Evolutionary conservation across 1,140 invertebrate species (phyloP), one percentile per base, ranked within the genome.

Genomic region (Drosophila baimaii): DNA sequence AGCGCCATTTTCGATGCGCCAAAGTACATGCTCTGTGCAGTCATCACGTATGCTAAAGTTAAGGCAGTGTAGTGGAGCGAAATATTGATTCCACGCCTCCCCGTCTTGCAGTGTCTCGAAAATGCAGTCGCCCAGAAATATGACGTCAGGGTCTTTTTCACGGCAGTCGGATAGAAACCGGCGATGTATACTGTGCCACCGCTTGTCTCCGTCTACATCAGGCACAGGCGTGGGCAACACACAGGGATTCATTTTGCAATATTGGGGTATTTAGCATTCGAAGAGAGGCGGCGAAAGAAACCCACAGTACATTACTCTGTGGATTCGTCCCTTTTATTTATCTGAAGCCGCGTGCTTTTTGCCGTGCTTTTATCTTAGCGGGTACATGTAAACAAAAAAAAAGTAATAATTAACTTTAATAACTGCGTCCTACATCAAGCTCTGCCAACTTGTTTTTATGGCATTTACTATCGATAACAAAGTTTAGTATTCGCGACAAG

Each of bases 1-100:
- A 93, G 97, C 97, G 62, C 97, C 97, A 93, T 98, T 97, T 88
- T 94, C 93, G 31, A 98, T 94, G 85, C 97, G 94, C 97, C 97
- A 98, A 17, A 98, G 92, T 15, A 98, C 95, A 94, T 98, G 95
- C 92, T 98, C 95, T 25, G 96, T 97, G 92, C 95, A 94, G 93
- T 98, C 97, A 63, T 95, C 96, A 68, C 96, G 95, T 88, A 98
- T 97, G 74, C 97, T 97, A 93, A 98, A 98, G 92, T 98, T 98
- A 66, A 98, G 93, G 90, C 95, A 96, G 92, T 98, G 97, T 82
- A 98, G 93, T 21, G 96, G 96, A 37, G 95, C 96, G 94, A 98
- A 98, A 92, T 96, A 94, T 81, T 96, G 95, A 81, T 95, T 95
- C 97, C 97, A 98, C 19, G 97, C 94, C 93, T 96, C 95, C 33